Evolutionary conservation across 2,113 vertebrate genomes (phyloP), one percentile per base, ranked within the genome.

Genomic region (Scortum barcoo): DNA sequence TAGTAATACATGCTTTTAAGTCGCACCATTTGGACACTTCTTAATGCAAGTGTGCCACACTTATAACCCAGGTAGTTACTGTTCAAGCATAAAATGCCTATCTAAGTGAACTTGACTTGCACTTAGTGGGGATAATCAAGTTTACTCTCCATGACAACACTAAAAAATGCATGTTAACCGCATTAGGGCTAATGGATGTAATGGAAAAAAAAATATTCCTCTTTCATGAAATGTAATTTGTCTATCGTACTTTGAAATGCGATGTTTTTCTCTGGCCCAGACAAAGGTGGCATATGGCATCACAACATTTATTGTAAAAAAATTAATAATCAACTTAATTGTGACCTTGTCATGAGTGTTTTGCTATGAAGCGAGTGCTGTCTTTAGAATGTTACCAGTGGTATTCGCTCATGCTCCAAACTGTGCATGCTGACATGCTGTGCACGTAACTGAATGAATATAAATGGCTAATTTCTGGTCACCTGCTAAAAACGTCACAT

Each of bases 111-210:
- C 71, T 48, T 77, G 78, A 89, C 86, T 87, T 88, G 82, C 88
- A 87, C 89, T 88, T 89, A 91, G 72, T n/a, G 30, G 22, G 51
- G 74, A 72, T 91, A 83, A 87, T 93, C 62, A 86, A 72, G 71
- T 90, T 89, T 86, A 78, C 77, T 85, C 70, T 67, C 57, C 30
- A 24, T 9, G 60, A 75, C 75, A 87, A 69, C 72, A 51, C 61
- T 79, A 38, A 88, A 85, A 91, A 90, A 90, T 90, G 70, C 68
- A 85, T 83, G 86, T 79, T 46, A 81, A 65, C 69, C 36, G n/a
- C 82, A 80, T 84, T 83, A 75, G 48, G 40, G 50, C 77, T 87
- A 89, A 89, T 87, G 78, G 88, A 87, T 53, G 33, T 44, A 80
- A 80, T 76, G 72, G 80, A 72, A 75, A 36, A 72, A 75, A 36